These are phyloP conservation scores for Drosophila leontia DNA, from an alignment of 1,140 invertebrate species.

Conservation along the genomic window DNA sequence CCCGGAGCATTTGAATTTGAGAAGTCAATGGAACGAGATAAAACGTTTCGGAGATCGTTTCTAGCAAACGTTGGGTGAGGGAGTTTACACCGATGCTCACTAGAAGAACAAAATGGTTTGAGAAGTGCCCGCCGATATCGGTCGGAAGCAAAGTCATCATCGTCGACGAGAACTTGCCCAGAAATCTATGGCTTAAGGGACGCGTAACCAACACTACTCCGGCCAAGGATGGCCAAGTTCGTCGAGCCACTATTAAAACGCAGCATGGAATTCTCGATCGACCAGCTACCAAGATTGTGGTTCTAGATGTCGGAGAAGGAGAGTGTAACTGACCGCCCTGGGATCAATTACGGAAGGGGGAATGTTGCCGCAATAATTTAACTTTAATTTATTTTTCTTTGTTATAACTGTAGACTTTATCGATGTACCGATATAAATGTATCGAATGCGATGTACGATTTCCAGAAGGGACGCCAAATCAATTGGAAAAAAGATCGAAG, in stretches of 20 bases:
- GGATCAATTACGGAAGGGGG: not conserved
- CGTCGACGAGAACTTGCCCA: no score
- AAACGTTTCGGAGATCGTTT: not conserved
- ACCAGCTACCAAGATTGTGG: not conserved
- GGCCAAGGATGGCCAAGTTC: not conserved
- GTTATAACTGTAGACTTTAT: no score
- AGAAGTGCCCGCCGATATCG: not conserved
- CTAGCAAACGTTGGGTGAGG: not conserved
- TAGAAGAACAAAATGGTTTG: not conserved
- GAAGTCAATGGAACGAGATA: not conserved
- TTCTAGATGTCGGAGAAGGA: no score
- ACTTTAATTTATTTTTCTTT: not conserved
- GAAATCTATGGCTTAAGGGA: no score
- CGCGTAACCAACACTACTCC: no score
- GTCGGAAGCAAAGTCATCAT: not conserved
- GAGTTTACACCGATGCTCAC: not conserved
- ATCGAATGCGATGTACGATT: no score
- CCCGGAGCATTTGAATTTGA: not conserved
- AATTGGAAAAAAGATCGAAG: no score
- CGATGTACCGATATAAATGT: no score
- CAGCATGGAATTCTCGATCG: not conserved
- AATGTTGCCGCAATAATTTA: not conserved
- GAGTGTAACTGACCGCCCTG: no score
- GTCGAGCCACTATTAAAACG: not conserved
- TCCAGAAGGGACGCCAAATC: no score